phyloP scores from a whole-genome alignment of 2,797 vertebrate species.

The Pipistrellus pygmaeus region DNA sequence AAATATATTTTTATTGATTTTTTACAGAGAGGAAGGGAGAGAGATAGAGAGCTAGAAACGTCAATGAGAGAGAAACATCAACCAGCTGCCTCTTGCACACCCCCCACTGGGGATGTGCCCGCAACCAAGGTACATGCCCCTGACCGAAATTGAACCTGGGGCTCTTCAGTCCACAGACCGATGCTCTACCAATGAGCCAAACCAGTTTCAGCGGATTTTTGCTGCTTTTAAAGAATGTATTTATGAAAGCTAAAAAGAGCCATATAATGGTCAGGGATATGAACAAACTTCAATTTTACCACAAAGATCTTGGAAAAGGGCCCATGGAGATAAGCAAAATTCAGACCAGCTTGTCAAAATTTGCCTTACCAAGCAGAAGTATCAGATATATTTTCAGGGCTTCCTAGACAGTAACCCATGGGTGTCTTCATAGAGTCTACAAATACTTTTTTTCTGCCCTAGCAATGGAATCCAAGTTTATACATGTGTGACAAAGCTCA shows the following conservation, averaged over 20 bases:
- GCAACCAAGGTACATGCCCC: too few species aligned
- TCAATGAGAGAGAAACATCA: too few species aligned
- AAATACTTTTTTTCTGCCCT: neutral
- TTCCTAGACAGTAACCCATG: neutral
- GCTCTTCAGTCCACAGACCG: too few species aligned
- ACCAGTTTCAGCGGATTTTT: neutral
- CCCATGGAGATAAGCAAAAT: neutral
- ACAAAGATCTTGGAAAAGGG: neutral
- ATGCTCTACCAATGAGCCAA: too few species aligned
- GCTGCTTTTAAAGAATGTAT: neutral
- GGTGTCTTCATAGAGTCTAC: neutral
- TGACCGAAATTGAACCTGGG: too few species aligned
- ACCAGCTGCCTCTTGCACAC: too few species aligned
- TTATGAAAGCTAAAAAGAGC: neutral
- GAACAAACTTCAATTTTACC: neutral
- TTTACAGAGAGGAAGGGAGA: too few species aligned
- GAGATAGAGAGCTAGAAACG: too few species aligned
- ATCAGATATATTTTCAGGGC: neutral
- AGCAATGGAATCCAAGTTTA: neutral
- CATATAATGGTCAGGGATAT: neutral
- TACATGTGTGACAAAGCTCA: neutral
- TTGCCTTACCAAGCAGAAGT: neutral
- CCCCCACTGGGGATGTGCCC: too few species aligned
- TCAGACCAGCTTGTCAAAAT: neutral
- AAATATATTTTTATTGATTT: too few species aligned